Evolutionary conservation across 1,140 invertebrate genomes (phyloP).

Genomic region (Cotesia typhae): DNA sequence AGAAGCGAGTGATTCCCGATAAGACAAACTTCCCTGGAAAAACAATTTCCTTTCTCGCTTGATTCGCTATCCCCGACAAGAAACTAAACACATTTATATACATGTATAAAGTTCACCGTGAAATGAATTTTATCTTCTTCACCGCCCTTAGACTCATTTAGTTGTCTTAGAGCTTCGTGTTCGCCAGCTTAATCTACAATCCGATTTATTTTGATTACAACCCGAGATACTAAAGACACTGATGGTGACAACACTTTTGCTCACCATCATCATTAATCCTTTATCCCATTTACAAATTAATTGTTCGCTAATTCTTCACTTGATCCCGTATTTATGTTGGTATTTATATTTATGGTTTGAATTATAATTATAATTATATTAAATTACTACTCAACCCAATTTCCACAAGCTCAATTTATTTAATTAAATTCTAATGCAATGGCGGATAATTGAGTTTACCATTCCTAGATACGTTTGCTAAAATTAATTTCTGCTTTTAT

Average conservation of each 20-base stretch:
- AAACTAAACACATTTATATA: neutral
- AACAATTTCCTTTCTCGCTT: constrained; percentile 34
- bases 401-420: too few species aligned
- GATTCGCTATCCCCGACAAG: constrained; percentile 28
- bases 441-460: too few species aligned
- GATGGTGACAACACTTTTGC: constrained; percentile 21
- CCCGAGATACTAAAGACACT: constrained; percentile 18
- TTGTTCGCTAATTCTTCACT: neutral
- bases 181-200: constrained; percentile 36
- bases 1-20: constrained; percentile 34
- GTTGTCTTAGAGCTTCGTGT: constrained; percentile 22
- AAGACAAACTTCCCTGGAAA: constrained; percentile 37
- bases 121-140: neutral
- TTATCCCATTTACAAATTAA: constrained; percentile 12
- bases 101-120: neutral
- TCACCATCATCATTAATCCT: neutral
- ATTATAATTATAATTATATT: neutral
- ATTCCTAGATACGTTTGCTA: too few species aligned
- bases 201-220: constrained; percentile 40
- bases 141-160: constrained; percentile 25
- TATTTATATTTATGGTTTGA: neutral
- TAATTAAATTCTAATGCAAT: too few species aligned
- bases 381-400: neutral
- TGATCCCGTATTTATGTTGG: neutral
- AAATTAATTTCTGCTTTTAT: too few species aligned